These are phyloP conservation scores for Ginglymostoma cirratum DNA, from an alignment of 2,113 vertebrate species.

Conservation along the genomic window DNA sequence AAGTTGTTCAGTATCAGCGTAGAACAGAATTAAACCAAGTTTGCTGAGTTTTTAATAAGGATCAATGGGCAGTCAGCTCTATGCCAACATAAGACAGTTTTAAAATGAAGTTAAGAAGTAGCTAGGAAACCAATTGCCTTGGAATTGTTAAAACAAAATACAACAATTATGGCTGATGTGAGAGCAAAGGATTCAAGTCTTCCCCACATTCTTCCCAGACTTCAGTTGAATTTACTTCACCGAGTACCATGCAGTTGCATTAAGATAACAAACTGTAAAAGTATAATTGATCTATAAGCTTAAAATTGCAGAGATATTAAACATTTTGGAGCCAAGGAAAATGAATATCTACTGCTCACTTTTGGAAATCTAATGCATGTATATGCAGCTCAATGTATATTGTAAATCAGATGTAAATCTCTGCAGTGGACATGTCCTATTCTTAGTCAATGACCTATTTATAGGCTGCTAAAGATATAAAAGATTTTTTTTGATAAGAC, in stretches of 20 bases:
- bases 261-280: background rate
- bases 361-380: background rate
- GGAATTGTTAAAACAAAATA: background rate
- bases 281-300: background rate
- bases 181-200: background rate
- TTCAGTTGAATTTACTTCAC: background rate
- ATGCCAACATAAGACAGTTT: background rate
- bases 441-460: background rate
- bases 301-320: background rate
- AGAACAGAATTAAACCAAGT: background rate
- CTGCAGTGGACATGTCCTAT: background rate
- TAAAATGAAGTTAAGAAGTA: background rate
- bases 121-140: background rate
- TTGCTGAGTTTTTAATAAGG: background rate
- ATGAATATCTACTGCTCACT: background rate
- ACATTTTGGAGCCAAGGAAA: background rate
- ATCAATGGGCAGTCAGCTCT: background rate
- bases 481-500: background rate
- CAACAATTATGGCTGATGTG: background rate
- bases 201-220: background rate
- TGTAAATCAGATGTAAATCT: background rate
- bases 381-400: background rate
- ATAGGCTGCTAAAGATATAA: background rate
- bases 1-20: background rate
- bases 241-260: background rate